A percentile compares a stretch with the other conserved stretches of the same genome.
Conservation (phyloP, 2,888 invertebrate genomes). For the Tinea semifulvella region DNA sequence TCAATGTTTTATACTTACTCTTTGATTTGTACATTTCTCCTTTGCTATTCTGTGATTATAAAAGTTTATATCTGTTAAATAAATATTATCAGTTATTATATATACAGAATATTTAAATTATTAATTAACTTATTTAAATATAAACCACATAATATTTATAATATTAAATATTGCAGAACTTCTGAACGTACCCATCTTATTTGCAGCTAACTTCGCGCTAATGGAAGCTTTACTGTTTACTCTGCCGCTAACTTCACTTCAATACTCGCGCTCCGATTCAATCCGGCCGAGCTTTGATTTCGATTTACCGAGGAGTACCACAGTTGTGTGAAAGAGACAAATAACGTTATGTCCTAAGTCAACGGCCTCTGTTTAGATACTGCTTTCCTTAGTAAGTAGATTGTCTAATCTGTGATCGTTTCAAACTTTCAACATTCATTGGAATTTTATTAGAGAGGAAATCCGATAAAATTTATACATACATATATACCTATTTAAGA, state of each 20-base stretch:
- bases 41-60: too few relatives aligned
- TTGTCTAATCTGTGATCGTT: conserved; percentile 11
- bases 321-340: conserved; percentile 24
- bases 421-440: conserved; percentile 5
- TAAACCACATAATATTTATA: too few relatives aligned
- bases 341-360: conserved; percentile 48
- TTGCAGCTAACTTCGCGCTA: conserved; percentile 38
- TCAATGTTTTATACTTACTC: too few relatives aligned
- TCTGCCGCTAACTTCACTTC: conserved; percentile 38
- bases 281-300: conserved; percentile 65
- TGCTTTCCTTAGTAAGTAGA: not conserved
- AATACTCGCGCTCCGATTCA: conserved; percentile 31
- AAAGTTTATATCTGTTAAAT: too few relatives aligned
- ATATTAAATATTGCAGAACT: conserved; percentile 1
- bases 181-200: conserved; percentile 9
- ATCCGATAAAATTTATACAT: conserved; percentile 2
- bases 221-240: conserved; percentile 27
- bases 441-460: conserved; percentile 6
- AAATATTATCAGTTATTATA: too few relatives aligned
- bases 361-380: conserved; percentile 55
- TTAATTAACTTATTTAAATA: too few relatives aligned
- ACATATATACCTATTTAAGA: too few relatives aligned
- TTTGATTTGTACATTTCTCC: too few relatives aligned
- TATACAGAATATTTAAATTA: too few relatives aligned
- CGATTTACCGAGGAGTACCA: conserved; percentile 62